Evolutionary conservation across 2,113 vertebrate genomes (phyloP).

Genomic region (Saccopteryx bilineata): DNA sequence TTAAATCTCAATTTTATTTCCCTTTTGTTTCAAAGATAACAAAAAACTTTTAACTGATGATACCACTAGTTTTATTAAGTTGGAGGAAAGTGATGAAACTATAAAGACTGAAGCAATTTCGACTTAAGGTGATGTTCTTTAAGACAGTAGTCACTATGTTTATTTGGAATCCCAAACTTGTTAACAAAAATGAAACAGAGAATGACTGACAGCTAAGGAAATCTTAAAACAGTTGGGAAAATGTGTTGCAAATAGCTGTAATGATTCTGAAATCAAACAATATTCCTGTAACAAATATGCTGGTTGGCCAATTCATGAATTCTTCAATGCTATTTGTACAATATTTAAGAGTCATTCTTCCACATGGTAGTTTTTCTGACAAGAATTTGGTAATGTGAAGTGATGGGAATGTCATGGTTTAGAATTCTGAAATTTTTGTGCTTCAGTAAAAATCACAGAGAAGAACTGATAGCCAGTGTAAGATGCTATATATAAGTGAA

Average conservation of each 20-base stretch:
- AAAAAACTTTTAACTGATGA: neutral
- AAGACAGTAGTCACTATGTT: neutral
- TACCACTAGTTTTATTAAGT: neutral
- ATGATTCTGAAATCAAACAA: constrained; percentile 39
- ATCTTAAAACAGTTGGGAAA: neutral
- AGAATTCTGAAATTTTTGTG: neutral
- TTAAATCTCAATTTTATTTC: neutral
- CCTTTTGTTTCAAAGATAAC: neutral
- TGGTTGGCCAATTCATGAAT: neutral
- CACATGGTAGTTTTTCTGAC: neutral
- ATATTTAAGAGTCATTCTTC: constrained; percentile 34
- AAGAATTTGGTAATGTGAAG: neutral
- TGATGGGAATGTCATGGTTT: neutral
- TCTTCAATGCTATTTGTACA: neutral
- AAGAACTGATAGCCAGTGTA: neutral
- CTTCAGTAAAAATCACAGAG: neutral
- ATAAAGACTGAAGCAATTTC: neutral
- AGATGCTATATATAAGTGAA: neutral
- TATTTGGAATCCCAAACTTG: constrained; percentile 2
- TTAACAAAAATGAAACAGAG: neutral
- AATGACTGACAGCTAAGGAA: neutral
- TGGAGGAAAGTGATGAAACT: neutral
- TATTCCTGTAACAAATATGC: neutral
- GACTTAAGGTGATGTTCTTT: neutral
- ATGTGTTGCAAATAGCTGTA: neutral